phyloP scores from a whole-genome alignment of 2,113 vertebrate genomes.

The Cyphomyrus discorhynchus region DNA sequence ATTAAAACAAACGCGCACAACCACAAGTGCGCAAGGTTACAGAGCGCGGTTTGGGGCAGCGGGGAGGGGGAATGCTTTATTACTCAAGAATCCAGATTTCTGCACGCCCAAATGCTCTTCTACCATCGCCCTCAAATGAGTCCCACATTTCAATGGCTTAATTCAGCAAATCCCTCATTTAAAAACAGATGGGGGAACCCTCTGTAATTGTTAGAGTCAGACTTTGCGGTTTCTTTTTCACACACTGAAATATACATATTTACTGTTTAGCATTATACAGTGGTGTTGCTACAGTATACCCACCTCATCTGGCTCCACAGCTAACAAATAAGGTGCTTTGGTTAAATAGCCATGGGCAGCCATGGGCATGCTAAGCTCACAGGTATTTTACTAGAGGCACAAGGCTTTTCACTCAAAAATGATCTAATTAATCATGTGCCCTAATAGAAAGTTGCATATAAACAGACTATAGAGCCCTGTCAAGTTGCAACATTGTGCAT shows the following conservation, averaged over 20 bases:
- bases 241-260: conserved; percentile 42
- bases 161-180: conserved; percentile 35
- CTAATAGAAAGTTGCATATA: not conserved
- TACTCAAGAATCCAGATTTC: conserved; percentile 17
- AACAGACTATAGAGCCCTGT: not conserved
- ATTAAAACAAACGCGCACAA: conserved; percentile 6
- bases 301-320: conserved; percentile 47
- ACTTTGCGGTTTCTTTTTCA: conserved; percentile 34
- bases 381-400: not conserved
- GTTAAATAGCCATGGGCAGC: conserved; percentile 13
- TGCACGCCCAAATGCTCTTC: conserved; percentile 7
- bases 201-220: conserved; percentile 54
- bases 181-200: conserved; percentile 51
- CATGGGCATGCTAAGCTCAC: not conserved
- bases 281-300: conserved; percentile 48
- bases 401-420: not conserved
- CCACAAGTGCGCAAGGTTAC: conserved; percentile 1
- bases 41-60: not conserved
- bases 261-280: conserved; percentile 48
- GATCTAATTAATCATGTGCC: not conserved
- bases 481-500: not conserved
- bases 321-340: conserved; percentile 54
- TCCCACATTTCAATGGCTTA: conserved; percentile 34
- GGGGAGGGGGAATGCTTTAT: conserved; percentile 1
- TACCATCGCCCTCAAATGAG: conserved; percentile 39